Evolutionary conservation across 2,113 vertebrate species (phyloP).

Genomic region (Xenopus borealis): DNA sequence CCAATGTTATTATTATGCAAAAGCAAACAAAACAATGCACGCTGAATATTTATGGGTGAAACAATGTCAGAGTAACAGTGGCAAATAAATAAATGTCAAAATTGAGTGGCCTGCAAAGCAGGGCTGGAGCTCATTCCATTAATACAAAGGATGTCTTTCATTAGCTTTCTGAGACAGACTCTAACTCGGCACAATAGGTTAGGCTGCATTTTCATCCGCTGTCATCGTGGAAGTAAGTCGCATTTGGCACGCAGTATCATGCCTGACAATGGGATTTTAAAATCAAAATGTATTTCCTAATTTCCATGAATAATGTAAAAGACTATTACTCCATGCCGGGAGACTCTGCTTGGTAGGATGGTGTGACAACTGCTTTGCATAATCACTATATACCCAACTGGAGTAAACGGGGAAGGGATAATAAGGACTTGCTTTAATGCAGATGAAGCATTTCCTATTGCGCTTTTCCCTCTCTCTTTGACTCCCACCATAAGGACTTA

Average conservation of each 20-base stretch:
- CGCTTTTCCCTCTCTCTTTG: conserved; percentile 42
- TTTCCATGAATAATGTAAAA: conserved; percentile 61
- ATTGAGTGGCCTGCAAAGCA: conserved; percentile 62
- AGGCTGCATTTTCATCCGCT: conserved; percentile 64
- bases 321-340: conserved; percentile 45
- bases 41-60: conserved; percentile 57
- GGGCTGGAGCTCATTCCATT: conserved; percentile 70
- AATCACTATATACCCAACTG: conserved; percentile 51
- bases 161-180: conserved; percentile 74
- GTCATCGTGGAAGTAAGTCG: conserved; percentile 66
- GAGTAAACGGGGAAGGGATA: conserved; percentile 50
- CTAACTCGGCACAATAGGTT: conserved; percentile 66
- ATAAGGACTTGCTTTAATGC: conserved; percentile 57
- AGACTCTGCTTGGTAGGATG: conserved; percentile 47
- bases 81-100: conserved; percentile 60
- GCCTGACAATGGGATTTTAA: conserved; percentile 66
- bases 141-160: conserved; percentile 70
- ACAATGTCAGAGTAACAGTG: conserved; percentile 68
- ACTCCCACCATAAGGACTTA: conserved; percentile 64
- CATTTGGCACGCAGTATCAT: conserved; percentile 60
- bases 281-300: conserved; percentile 64
- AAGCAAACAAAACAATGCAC: conserved; percentile 53
- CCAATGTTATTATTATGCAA: conserved; percentile 56
- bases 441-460: conserved; percentile 46
- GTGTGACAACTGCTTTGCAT: conserved; percentile 53